Evolutionary conservation across 2,797 vertebrate genomes (phyloP).

Genomic region (Hybognathus amarus): DNA sequence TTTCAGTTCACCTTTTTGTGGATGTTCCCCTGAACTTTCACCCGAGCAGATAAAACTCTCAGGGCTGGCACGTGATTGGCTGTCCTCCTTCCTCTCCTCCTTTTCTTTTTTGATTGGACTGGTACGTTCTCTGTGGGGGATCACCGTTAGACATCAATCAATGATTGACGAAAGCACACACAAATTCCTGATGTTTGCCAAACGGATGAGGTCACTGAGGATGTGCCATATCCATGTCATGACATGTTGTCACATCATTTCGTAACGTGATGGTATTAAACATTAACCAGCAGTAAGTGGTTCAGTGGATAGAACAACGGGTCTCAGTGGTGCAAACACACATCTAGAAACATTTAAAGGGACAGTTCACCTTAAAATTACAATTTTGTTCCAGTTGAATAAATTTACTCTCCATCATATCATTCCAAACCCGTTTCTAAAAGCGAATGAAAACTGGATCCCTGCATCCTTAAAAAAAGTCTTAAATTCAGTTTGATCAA

Average conservation of each 20-base stretch:
- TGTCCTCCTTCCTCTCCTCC: not conserved
- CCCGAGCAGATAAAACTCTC: not conserved
- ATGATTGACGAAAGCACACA: constrained; percentile 35
- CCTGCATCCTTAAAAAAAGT: too few relatives aligned
- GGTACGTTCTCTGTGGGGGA: constrained; percentile 37
- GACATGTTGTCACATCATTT: constrained; percentile 3
- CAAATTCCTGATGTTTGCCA: not conserved
- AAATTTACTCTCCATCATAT: not conserved
- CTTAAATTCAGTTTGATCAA: not conserved
- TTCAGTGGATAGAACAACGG: not conserved
- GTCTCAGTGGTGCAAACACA: not conserved
- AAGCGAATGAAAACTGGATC: not conserved
- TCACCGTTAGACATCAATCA: constrained; percentile 8
- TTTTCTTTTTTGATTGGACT: constrained; percentile 18
- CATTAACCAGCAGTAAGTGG: constrained; percentile 27
- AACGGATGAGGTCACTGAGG: constrained; percentile 8
- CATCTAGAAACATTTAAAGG: not conserved
- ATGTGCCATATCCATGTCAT: constrained; percentile 24
- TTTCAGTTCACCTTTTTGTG: constrained; percentile 19
- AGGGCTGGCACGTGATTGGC: constrained; percentile 22
- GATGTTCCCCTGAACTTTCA: constrained; percentile 33
- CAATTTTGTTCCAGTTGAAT: not conserved
- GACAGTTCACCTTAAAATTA: not conserved
- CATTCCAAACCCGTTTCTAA: not conserved
- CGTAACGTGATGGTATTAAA: not conserved